phyloP scores from a whole-genome alignment of 2,113 vertebrate genomes.

The Chaetodon trifascialis region DNA sequence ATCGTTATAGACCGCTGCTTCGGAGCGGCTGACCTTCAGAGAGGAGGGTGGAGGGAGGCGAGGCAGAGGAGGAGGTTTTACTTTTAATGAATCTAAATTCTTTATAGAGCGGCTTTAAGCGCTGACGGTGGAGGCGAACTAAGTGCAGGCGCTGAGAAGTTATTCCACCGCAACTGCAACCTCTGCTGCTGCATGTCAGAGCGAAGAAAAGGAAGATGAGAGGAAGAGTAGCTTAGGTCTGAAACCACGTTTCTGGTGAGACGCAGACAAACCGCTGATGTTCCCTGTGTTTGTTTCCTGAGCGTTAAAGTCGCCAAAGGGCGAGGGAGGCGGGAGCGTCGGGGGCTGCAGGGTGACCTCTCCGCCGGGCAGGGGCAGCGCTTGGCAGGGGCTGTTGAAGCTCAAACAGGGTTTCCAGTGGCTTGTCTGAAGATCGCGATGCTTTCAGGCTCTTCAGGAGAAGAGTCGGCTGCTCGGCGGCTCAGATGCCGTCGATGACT shows the following conservation, averaged over 20 bases:
- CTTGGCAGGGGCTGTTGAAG: too few species aligned
- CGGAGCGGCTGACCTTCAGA: slow-evolving; percentile 64
- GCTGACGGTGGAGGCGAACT: neutral
- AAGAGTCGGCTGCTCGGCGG: too few species aligned
- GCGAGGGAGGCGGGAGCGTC: too few species aligned
- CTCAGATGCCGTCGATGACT: too few species aligned
- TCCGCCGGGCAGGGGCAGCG: too few species aligned
- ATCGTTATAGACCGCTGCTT: slow-evolving; percentile 54
- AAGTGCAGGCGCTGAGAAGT: neutral
- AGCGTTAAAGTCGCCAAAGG: too few species aligned
- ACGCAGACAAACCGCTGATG: too few species aligned
- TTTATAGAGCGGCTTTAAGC: slow-evolving; percentile 40
- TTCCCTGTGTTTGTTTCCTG: too few species aligned
- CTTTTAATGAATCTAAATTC: slow-evolving; percentile 53
- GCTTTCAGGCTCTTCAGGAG: too few species aligned
- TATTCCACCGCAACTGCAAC: neutral
- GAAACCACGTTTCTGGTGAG: neutral
- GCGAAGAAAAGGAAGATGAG: neutral
- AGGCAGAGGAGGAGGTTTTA: slow-evolving; percentile 20
- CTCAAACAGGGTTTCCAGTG: too few species aligned
- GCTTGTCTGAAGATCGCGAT: too few species aligned
- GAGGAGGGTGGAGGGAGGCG: slow-evolving; percentile 3
- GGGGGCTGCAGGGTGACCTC: too few species aligned
- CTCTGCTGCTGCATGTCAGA: neutral
- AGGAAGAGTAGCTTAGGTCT: neutral